Evolutionary conservation across 2,113 vertebrate genomes (phyloP).

Genomic region (Rhynchomys soricoides): DNA sequence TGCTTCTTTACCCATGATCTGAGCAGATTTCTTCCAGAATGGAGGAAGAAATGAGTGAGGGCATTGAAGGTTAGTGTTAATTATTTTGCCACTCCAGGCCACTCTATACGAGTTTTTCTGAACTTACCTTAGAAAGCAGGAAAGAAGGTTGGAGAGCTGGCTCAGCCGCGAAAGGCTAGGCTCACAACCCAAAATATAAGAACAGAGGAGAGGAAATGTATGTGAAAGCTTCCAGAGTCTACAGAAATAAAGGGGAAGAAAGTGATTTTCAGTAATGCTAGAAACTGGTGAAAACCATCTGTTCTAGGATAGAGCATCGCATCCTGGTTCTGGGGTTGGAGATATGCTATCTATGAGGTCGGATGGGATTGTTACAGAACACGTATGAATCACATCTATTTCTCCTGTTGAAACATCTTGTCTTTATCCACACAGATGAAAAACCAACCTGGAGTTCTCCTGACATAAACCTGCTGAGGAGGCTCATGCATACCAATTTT

Average conservation of each 20-base stretch:
- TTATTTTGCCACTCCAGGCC: neutral
- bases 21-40: neutral
- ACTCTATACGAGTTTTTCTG: neutral
- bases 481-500: constrained; percentile 51
- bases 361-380: neutral
- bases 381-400: neutral
- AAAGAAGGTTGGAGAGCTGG: neutral
- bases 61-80: neutral
- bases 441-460: neutral
- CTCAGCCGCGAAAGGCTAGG: too few species aligned
- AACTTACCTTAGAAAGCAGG: neutral
- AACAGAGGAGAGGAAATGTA: neutral
- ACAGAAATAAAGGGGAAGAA: neutral
- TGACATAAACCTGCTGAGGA: constrained; percentile 59
- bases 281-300: constrained; percentile 11
- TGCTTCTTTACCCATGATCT: neutral
- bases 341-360: neutral
- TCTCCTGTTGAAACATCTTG: neutral
- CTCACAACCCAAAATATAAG: too few species aligned
- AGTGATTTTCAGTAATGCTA: neutral
- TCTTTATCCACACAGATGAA: constrained; percentile 21
- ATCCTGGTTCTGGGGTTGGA: neutral
- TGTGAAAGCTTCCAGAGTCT: neutral
- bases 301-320: neutral
- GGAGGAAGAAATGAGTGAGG: neutral